phyloP scores from a whole-genome alignment of 2,113 vertebrate genomes.

The Speoplatyrhinus poulsoni region DNA sequence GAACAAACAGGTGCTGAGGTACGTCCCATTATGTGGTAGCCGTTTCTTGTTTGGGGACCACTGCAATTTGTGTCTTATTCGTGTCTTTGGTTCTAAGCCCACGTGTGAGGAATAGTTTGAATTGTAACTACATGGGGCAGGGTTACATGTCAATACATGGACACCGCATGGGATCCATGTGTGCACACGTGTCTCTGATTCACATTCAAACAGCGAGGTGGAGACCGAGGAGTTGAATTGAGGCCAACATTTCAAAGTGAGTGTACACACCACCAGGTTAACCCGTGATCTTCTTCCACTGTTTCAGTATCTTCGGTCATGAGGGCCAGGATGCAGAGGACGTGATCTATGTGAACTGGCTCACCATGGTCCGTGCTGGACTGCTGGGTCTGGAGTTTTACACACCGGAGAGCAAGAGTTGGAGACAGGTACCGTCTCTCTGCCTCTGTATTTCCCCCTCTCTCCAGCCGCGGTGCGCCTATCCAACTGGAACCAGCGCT shows the following conservation, averaged over 20 bases:
- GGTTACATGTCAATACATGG: neutral
- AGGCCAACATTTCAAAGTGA: too few relatives aligned
- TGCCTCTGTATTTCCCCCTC: neutral
- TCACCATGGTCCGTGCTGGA: slow-evolving; percentile 89
- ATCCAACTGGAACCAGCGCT: neutral
- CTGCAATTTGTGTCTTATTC: neutral
- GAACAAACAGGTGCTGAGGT: slow-evolving; percentile 83
- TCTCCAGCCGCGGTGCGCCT: slow-evolving; percentile 1
- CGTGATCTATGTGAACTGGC: slow-evolving; percentile 88
- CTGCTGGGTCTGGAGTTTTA: slow-evolving; percentile 88
- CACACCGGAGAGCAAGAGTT: slow-evolving; percentile 83
- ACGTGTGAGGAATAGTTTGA: too few relatives aligned
- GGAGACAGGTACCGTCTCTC: slow-evolving; percentile 83
- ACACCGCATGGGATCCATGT: neutral
- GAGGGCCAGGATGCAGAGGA: slow-evolving; percentile 81
- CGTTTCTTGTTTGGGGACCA: too few relatives aligned
- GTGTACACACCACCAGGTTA: neutral
- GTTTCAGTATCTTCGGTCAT: slow-evolving; percentile 86
- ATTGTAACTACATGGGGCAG: too few relatives aligned
- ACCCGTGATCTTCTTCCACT: neutral
- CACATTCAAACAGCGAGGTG: too few relatives aligned
- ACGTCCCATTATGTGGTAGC: neutral
- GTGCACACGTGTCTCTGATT: too few relatives aligned
- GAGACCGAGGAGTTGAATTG: too few relatives aligned
- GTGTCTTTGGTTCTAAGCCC: neutral